Conservation (phyloP, 2,888 invertebrate genomes). For the Charanyca ferruginea region DNA sequence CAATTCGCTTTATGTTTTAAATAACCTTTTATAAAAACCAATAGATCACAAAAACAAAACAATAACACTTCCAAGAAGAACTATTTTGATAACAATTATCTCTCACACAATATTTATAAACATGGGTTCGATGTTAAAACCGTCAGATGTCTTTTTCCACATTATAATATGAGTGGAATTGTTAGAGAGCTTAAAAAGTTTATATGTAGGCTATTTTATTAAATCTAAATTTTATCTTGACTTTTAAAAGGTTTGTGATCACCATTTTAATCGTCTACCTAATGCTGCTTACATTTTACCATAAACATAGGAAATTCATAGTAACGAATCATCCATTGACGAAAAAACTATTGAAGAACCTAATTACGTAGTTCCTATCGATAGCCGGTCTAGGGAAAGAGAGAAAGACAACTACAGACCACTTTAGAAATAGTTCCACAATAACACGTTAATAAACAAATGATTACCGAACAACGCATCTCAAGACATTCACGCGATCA, state of each 20-base stretch:
- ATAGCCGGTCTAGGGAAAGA: not conserved
- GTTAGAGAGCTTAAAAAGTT: not conserved
- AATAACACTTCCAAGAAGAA: conserved; percentile 46
- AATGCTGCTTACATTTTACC: no score
- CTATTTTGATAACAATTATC: conserved; percentile 34
- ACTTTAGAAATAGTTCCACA: not conserved
- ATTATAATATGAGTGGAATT: not conserved
- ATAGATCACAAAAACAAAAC: conserved; percentile 36
- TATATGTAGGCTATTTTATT: no score
- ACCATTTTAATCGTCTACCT: no score
- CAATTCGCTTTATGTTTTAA: conserved; percentile 21
- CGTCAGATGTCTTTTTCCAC: not conserved
- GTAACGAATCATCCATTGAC: no score
- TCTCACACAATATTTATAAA: conserved; percentile 22
- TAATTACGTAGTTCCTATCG: no score
- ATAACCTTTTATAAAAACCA: conserved; percentile 30
- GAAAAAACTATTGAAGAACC: no score
- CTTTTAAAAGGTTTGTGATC: no score
- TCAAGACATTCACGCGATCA: conserved; percentile 4
- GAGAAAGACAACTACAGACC: not conserved
- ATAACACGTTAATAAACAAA: not conserved
- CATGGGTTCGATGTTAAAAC: conserved; percentile 12
- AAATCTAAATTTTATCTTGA: no score
- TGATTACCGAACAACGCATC: not conserved
- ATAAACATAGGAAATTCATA: no score